These are phyloP conservation scores for Rhynchotus rufescens DNA, from an alignment of 2,797 vertebrate genomes.

Conservation along the genomic window DNA sequence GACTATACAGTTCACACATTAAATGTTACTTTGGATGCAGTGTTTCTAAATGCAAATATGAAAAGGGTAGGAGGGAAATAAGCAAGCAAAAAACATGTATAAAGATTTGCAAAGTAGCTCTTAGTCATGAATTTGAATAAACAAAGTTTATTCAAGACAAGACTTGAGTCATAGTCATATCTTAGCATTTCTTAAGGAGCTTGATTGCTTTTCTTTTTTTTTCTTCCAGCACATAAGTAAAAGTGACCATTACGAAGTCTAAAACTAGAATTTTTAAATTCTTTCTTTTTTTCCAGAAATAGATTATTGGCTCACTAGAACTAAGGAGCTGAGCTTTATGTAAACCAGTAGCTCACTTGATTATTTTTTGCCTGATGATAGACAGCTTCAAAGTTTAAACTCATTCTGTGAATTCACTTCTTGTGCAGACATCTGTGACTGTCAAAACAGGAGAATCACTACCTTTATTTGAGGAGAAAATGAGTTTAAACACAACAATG, in stretches of 20 bases:
- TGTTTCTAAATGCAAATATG: neutral
- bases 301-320: neutral
- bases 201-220: neutral
- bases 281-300: neutral
- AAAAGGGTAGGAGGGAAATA: neutral
- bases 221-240: neutral
- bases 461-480: constrained; percentile 11
- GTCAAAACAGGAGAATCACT: neutral
- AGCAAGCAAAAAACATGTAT: neutral
- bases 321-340: neutral
- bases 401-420: neutral
- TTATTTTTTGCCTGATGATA: neutral
- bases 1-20: neutral
- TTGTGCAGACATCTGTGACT: neutral
- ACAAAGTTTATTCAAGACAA: neutral
- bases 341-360: neutral
- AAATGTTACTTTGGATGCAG: neutral
- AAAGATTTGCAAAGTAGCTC: neutral
- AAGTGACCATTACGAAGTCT: neutral
- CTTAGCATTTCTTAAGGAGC: neutral
- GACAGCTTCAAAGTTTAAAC: neutral
- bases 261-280: neutral
- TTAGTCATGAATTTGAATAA: neutral
- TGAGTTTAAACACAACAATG: neutral
- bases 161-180: neutral